These are phyloP conservation scores for Anthoscopus minutus DNA, from an alignment of 2,113 vertebrate species.

Conservation along the genomic window DNA sequence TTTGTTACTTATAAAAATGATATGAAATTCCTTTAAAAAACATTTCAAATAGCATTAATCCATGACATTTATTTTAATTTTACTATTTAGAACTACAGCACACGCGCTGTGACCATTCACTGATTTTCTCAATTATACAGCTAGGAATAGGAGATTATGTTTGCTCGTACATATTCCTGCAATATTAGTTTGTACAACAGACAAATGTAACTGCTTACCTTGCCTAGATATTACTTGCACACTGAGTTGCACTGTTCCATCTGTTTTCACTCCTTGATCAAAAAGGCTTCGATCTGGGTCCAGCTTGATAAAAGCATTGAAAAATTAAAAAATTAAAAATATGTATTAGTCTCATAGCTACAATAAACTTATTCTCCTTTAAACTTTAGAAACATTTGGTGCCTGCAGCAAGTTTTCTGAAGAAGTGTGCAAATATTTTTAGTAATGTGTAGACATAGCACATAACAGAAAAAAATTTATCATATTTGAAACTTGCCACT, in stretches of 20 bases:
- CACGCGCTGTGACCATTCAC: background rate
- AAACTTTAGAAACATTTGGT: background rate
- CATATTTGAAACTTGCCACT: background rate
- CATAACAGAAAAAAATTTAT: background rate
- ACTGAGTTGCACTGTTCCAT: constrained; percentile 97
- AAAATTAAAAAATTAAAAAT: background rate
- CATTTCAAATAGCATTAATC: background rate
- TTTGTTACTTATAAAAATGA: background rate
- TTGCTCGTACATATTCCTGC: background rate
- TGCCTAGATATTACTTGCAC: constrained; percentile 94
- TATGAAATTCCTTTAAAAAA: background rate
- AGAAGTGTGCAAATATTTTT: background rate
- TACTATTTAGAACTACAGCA: background rate
- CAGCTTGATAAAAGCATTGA: constrained; percentile 72
- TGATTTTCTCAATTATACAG: background rate
- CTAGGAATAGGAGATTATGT: background rate
- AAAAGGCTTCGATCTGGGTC: constrained; percentile 96
- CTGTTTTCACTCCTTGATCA: constrained; percentile 98
- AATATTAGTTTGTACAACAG: background rate
- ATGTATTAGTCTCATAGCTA: background rate
- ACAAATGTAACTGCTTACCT: constrained; percentile 71
- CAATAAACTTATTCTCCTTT: background rate
- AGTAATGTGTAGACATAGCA: background rate
- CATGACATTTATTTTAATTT: background rate
- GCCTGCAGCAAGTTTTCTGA: background rate